Evolutionary conservation across 2,888 invertebrate genomes (phyloP), one percentile per base, ranked within the genome.

Genomic region (Xanthia icteritia): DNA sequence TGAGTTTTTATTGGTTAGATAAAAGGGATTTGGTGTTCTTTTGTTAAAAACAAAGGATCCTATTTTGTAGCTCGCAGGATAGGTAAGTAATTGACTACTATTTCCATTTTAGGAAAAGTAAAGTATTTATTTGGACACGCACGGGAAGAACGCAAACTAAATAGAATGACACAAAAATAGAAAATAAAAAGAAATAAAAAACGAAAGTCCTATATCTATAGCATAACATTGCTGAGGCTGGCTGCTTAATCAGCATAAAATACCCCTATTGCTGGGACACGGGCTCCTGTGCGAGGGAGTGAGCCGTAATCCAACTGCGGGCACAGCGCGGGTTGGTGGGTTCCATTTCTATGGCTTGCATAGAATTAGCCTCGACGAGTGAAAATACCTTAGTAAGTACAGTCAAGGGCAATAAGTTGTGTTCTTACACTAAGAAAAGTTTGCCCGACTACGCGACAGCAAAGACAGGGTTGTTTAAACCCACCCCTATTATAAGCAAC

Each of bases 1-100:
- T 42, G 13, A 20, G 56, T 58, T 80, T 76, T 81, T 81, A 65
- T 80, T 69, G 65, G 69, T 74, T 23, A n/a, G 4, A 20, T 27
- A 27, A 56, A 27, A 67, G 11, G 36, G 27, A 74, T 74, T 80
- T 60, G 20, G 27, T 54, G 45, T 68, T 54, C 5, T 58, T 68
- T 64, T 58, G 48, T 63, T 51, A 9, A 54, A 45, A 79, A 64
- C 27, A 11, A 63, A 51, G 36, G 11, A 39, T 68, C 4, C 11
- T 68, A 4, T n/a, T 54, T 68, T 39, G 36, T 68, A 68, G 68
- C 36, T 68, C 0, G 54, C 6, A 20, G 17, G n/a, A 54, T 68
- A 39, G 20, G 20, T 67, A 36, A 51, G 20, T 67, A 36, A 51
- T 67, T 67, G 23, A 23, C 2, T 31, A 15, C 31, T 20, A 23